Percentiles rank a stretch among this genome's conserved stretches.
phyloP scores from a whole-genome alignment of 1,140 invertebrate genomes.

The Saccostrea echinata region DNA sequence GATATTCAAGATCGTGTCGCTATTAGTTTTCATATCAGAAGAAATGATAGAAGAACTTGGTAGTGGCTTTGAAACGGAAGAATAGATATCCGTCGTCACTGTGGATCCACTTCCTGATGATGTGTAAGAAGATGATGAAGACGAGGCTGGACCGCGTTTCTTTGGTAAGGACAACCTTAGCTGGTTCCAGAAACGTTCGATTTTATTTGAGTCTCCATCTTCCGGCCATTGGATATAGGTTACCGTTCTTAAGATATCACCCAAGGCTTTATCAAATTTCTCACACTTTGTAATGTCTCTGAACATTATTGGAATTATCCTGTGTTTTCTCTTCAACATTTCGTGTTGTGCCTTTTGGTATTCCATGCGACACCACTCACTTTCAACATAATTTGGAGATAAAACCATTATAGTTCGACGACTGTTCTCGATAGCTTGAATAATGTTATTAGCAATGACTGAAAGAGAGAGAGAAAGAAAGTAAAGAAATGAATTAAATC shows the following conservation, averaged over 20 bases:
- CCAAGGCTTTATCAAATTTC: slow-evolving; percentile 69
- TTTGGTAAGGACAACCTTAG: slow-evolving; percentile 73
- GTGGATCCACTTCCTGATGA: slow-evolving; percentile 7
- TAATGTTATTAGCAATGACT: slow-evolving; percentile 78
- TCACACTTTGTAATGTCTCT: slow-evolving; percentile 66
- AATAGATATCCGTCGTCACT: neutral
- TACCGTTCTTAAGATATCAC: slow-evolving; percentile 71
- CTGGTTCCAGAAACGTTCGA: slow-evolving; percentile 72
- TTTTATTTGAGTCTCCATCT: slow-evolving; percentile 62
- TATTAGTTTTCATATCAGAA: neutral
- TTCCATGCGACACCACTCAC: slow-evolving; percentile 76
- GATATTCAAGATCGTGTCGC: neutral
- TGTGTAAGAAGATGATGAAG: neutral
- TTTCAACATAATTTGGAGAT: slow-evolving; percentile 71
- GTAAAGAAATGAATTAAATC: no score
- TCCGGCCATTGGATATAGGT: slow-evolving; percentile 75
- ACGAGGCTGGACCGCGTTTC: slow-evolving; percentile 54
- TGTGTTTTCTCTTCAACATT: slow-evolving; percentile 76
- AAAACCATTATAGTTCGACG: slow-evolving; percentile 75
- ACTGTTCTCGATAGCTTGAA: slow-evolving; percentile 74
- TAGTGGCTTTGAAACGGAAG: neutral
- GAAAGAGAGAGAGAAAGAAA: slow-evolving; percentile 49
- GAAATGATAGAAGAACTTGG: slow-evolving; percentile 8
- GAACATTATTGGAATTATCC: slow-evolving; percentile 75
- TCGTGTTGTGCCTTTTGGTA: slow-evolving; percentile 77